phyloP scores from a whole-genome alignment of 2,113 vertebrate genomes.

The Pungitius pungitius region DNA sequence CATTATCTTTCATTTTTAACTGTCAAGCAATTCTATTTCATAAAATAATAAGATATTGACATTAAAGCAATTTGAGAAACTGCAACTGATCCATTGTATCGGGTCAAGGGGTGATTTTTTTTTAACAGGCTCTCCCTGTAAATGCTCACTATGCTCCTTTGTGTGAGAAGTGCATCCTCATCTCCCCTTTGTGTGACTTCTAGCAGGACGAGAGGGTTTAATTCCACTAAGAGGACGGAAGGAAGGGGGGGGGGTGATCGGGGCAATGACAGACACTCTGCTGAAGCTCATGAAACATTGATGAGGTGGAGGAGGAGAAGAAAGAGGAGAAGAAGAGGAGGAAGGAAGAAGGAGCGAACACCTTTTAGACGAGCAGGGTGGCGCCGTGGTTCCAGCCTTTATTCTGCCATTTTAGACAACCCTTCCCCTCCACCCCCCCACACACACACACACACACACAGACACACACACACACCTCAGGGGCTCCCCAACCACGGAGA shows the following conservation, averaged over 20 bases:
- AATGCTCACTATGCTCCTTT: not conserved
- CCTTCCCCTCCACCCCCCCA: not conserved
- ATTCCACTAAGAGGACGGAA: slow-evolving; percentile 59
- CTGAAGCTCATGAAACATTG: slow-evolving; percentile 74
- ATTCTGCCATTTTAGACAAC: not conserved
- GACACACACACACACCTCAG: not conserved
- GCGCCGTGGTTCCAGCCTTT: not conserved
- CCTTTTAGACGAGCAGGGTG: not conserved
- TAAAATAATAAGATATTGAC: not conserved
- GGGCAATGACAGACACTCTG: slow-evolving; percentile 42
- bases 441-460: not conserved
- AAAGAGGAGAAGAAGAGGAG: slow-evolving; percentile 7
- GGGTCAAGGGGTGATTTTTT: not conserved
- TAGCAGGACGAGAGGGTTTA: slow-evolving; percentile 35
- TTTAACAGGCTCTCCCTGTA: not conserved
- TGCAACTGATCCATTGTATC: not conserved
- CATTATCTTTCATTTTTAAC: not conserved
- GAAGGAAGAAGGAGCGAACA: not conserved
- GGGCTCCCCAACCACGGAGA: slow-evolving; percentile 10
- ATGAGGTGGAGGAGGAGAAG: slow-evolving; percentile 55
- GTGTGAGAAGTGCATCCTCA: not conserved
- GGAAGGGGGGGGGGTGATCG: not conserved
- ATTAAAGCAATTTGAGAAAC: not conserved
- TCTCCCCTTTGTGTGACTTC: slow-evolving; percentile 37
- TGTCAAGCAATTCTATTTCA: not conserved